These are phyloP conservation scores for Sebastes glaucus DNA, from an alignment of 2,797 vertebrate species.

Conservation along the genomic window DNA sequence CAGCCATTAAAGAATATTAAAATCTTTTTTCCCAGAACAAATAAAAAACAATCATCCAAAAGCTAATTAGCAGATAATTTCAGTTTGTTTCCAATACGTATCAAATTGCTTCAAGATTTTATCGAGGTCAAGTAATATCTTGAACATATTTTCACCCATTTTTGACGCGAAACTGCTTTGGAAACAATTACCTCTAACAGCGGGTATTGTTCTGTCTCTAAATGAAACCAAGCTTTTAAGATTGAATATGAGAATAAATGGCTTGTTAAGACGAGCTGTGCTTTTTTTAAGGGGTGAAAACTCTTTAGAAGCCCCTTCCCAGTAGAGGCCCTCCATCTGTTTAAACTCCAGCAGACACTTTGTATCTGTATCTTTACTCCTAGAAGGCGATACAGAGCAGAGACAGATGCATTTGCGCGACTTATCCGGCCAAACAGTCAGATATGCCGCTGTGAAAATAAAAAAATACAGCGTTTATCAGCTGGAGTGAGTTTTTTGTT, in stretches of 20 bases:
- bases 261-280: conserved; percentile 21
- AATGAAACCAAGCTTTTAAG: conserved; percentile 38
- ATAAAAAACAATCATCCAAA: conserved; percentile 22
- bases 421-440: conserved; percentile 32
- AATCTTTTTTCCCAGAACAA: conserved; percentile 1
- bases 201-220: conserved; percentile 25
- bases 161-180: conserved; percentile 18
- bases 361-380: conserved; percentile 51
- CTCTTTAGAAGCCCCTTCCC: conserved; percentile 33
- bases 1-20: conserved; percentile 36
- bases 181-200: conserved; percentile 28
- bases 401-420: conserved; percentile 30
- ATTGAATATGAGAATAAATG: conserved; percentile 29
- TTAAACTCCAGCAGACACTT: conserved; percentile 53
- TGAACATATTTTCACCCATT: conserved; percentile 20
- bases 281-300: background rate
- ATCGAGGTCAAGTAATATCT: conserved; percentile 10
- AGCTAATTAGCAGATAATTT: conserved; percentile 42
- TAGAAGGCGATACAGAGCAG: conserved; percentile 30
- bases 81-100: conserved; percentile 12
- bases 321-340: conserved; percentile 62
- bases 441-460: conserved; percentile 40
- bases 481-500: conserved; percentile 37
- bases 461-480: conserved; percentile 45
- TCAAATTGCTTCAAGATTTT: conserved; percentile 41